These are phyloP conservation scores for Tolmerus cingulatus DNA, from an alignment of 2,888 invertebrate species.

Conservation along the genomic window DNA sequence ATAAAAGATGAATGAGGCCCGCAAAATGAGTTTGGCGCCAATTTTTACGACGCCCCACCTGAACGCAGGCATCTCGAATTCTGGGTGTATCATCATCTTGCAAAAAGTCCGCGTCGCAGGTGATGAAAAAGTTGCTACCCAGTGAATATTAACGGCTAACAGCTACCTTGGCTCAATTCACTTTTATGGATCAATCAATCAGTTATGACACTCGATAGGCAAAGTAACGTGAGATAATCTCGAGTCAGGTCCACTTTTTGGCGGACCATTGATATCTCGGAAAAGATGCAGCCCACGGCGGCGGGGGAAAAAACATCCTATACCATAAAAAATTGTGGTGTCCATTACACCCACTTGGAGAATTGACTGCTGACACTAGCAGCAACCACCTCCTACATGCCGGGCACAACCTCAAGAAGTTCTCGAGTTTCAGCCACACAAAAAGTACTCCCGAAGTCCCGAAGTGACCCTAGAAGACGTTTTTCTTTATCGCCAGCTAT, in stretches of 20 bases:
- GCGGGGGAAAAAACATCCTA: neutral
- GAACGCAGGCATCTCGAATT: neutral
- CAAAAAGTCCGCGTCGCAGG: neutral
- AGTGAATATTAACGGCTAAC: constrained; percentile 26
- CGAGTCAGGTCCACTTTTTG: neutral
- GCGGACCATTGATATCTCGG: neutral
- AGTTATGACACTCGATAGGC: constrained; percentile 35
- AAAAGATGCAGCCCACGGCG: neutral
- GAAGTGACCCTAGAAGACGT: neutral
- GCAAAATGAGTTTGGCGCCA: neutral
- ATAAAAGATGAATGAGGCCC: neutral
- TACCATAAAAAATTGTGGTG: neutral
- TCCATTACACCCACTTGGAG: constrained; percentile 41
- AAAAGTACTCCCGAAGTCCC: neutral
- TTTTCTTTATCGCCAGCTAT: neutral
- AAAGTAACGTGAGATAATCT: constrained; percentile 39
- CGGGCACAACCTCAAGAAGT: constrained; percentile 40
- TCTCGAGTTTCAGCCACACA: constrained; percentile 19
- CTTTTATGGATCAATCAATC: constrained; percentile 37
- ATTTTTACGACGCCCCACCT: neutral
- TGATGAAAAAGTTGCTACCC: constrained; percentile 14
- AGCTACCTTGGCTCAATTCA: constrained; percentile 16
- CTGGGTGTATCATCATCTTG: neutral
- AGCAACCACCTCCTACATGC: constrained; percentile 31
- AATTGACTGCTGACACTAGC: constrained; percentile 39